Percentiles rank a stretch among this genome's conserved stretches.
Evolutionary conservation across 2,888 invertebrate genomes (phyloP).

Genomic region (Metopia argyrocephala): DNA sequence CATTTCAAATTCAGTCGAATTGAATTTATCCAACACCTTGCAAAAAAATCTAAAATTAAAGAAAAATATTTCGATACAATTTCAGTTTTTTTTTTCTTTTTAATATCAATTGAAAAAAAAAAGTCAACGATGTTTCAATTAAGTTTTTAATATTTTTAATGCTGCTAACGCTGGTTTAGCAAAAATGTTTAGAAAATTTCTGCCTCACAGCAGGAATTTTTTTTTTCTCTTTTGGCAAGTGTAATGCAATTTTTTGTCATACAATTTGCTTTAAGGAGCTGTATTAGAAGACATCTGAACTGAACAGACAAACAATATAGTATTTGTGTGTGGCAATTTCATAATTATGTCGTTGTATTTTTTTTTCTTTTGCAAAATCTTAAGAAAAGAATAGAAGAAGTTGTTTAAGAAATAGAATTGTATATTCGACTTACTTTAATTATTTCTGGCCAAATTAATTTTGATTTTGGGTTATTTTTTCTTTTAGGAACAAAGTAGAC

Average conservation of each 20-base stretch:
- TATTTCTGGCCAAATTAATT: conserved; percentile 29
- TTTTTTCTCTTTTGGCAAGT: conserved; percentile 37
- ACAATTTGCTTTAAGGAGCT: conserved; percentile 4
- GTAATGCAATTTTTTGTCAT: conserved; percentile 26
- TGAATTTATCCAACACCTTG: conserved; percentile 1
- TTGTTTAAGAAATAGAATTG: background rate
- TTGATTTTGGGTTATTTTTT: conserved; percentile 33
- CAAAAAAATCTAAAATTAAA: conserved; percentile 4
- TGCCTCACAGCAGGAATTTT: conserved; percentile 48
- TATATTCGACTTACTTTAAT: conserved; percentile 6
- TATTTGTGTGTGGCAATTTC: conserved; percentile 56
- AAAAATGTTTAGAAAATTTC: conserved; percentile 29
- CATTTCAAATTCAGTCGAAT: background rate
- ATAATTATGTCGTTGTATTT: conserved; percentile 51
- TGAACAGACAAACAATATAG: background rate
- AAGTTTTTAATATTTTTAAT: conserved; percentile 34
- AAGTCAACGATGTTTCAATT: conserved; percentile 11
- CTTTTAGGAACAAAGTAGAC: conserved; percentile 14
- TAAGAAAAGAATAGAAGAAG: background rate
- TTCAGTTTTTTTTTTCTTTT: too few relatives aligned
- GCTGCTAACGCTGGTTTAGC: conserved; percentile 9
- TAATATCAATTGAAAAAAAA: too few relatives aligned
- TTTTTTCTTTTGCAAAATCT: conserved; percentile 42
- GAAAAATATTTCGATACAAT: too few relatives aligned
- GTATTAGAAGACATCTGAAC: background rate